These are phyloP conservation scores for Andrena marginata DNA, from an alignment of 2,888 invertebrate genomes.

Conservation along the genomic window DNA sequence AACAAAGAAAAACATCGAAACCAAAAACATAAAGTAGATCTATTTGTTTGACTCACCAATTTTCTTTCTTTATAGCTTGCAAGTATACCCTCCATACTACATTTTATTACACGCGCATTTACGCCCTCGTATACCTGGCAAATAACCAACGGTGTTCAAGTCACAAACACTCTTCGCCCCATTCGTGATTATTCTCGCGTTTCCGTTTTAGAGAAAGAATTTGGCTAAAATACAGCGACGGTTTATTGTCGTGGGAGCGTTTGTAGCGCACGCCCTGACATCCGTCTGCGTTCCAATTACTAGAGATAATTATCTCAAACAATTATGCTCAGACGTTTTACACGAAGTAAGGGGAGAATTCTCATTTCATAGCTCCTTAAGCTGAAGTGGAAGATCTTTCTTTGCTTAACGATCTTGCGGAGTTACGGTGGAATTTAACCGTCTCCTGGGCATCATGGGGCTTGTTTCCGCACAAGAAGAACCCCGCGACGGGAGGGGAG, in stretches of 20 bases:
- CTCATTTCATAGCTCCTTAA: slow-evolving; percentile 61
- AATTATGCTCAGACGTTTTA: slow-evolving; percentile 57
- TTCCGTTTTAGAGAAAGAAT: slow-evolving; percentile 31
- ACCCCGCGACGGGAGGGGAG: not conserved
- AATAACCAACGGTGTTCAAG: not conserved
- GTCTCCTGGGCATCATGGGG: slow-evolving; percentile 19
- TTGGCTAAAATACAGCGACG: slow-evolving; percentile 5
- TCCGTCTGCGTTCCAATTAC: slow-evolving; percentile 43
- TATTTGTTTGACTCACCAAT: too few relatives aligned
- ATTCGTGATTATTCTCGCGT: not conserved
- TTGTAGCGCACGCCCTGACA: slow-evolving; percentile 8
- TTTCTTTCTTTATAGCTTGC: too few relatives aligned
- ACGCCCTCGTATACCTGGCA: not conserved
- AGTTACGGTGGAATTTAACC: slow-evolving; percentile 46
- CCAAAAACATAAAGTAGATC: too few relatives aligned
- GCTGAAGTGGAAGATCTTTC: slow-evolving; percentile 38
- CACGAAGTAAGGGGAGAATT: slow-evolving; percentile 39
- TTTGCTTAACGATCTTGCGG: slow-evolving; percentile 44
- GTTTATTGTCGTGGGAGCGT: slow-evolving; percentile 3
- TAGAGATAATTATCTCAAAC: slow-evolving; percentile 61
- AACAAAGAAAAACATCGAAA: too few relatives aligned
- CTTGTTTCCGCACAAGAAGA: slow-evolving; percentile 24
- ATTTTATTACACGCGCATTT: too few relatives aligned
- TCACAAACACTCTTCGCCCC: not conserved
- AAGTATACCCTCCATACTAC: too few relatives aligned